phyloP scores from a whole-genome alignment of 2,797 vertebrate genomes.

The Rhinophrynus dorsalis region DNA sequence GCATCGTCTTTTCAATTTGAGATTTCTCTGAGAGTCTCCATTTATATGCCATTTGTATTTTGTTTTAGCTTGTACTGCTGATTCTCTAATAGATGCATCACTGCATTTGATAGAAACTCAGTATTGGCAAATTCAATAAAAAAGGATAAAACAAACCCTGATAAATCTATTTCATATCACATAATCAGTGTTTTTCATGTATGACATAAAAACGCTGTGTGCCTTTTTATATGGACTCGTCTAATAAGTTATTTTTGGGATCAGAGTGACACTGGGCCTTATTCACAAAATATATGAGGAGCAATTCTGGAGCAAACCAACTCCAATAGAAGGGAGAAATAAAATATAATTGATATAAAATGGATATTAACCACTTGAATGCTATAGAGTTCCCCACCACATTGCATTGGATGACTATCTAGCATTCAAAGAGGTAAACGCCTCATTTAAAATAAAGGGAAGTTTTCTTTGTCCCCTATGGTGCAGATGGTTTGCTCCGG shows the following conservation, averaged over 20 bases:
- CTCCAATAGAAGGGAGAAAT: too few species aligned
- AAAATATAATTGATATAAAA: too few species aligned
- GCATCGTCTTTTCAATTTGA: not conserved
- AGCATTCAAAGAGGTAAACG: too few species aligned
- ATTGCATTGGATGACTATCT: too few species aligned
- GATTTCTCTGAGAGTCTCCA: not conserved
- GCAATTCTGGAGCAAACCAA: too few species aligned
- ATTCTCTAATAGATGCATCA: not conserved
- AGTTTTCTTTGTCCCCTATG: too few species aligned
- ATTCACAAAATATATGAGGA: too few species aligned
- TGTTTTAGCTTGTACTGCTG: not conserved
- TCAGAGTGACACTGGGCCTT: not conserved
- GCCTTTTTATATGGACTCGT: not conserved
- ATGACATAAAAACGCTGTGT: not conserved
- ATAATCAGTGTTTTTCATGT: not conserved
- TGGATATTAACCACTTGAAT: too few species aligned
- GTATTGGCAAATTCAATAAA: not conserved
- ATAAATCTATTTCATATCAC: not conserved
- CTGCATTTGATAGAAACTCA: not conserved
- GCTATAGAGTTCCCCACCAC: too few species aligned
- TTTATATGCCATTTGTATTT: not conserved
- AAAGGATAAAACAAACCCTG: not conserved
- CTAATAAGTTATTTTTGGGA: not conserved
- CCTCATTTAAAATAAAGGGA: too few species aligned
- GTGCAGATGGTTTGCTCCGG: too few species aligned